These are phyloP conservation scores for Chloroceryle inda DNA, from an alignment of 2,797 vertebrate genomes.

Conservation along the genomic window DNA sequence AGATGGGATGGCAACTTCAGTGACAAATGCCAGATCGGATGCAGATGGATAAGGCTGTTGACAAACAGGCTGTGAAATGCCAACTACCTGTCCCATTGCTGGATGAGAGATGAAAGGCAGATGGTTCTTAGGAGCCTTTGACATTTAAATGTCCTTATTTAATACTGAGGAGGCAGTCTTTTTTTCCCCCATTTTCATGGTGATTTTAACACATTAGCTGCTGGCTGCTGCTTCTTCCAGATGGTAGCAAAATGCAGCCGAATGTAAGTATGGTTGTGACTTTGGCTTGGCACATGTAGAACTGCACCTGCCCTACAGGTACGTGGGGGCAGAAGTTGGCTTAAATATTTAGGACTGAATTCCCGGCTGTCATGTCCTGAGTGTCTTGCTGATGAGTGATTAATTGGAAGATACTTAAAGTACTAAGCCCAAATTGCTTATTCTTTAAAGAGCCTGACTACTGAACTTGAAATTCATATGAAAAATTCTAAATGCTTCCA, in stretches of 20 bases:
- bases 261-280: neutral
- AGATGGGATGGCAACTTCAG: neutral
- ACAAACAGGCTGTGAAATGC: neutral
- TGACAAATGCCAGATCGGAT: neutral
- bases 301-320: neutral
- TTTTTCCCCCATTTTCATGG: neutral
- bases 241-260: neutral
- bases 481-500: neutral
- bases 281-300: neutral
- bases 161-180: neutral
- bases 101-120: neutral
- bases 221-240: neutral
- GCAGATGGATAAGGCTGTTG: neutral
- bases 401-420: neutral
- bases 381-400: neutral
- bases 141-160: constrained; percentile 1
- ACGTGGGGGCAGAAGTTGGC: fast-evolving
- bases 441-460: neutral
- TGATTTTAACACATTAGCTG: neutral
- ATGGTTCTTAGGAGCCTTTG: constrained; percentile 11
- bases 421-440: neutral
- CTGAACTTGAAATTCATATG: neutral
- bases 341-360: neutral
- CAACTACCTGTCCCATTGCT: neutral
- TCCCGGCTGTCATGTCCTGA: neutral